Evolutionary conservation across 1,140 invertebrate genomes (phyloP), one percentile per base, ranked within the genome.

Genomic region (Drosophila pallidifrons): DNA sequence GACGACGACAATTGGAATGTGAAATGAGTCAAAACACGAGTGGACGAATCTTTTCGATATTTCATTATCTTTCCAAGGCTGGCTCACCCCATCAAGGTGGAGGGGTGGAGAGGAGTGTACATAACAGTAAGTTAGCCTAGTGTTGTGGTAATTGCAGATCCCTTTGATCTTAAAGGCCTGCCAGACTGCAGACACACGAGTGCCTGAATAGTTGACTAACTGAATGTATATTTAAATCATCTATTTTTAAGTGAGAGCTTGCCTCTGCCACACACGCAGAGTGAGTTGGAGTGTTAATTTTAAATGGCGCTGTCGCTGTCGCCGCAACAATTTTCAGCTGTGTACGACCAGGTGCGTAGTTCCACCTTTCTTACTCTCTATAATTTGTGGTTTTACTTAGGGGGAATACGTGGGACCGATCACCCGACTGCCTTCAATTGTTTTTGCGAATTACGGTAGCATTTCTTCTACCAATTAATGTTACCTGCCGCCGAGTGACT

Each of bases 21-120:
- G 55, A 79, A 82, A 79, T 80, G 80, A 89, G 77, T 78, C 74
- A 65, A 74, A 73, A 79, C 75, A 70, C 61, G 57, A 51, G 51
- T 45, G 13, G 5, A 59, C n/a, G 20, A 25, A 25, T 20, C n/a
- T 41, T 30, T 86, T 82, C 71, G 83, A 80, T 77, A 77, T 71
- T 88, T 79, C 77, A 87, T 88, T 88, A 79, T 43, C 47, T 61
- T 46, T 11, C 49, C 41, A 59, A 58, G 55, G 55, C 55, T n/a
- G 41, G n/a, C n/a, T n/a, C n/a, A n/a, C n/a, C n/a, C n/a, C n/a
- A n/a, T n/a, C n/a, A n/a, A n/a, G n/a, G n/a, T n/a, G n/a, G n/a
- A n/a, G n/a, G n/a, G n/a, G n/a, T n/a, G n/a, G n/a, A n/a, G 20
- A 43, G 41, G 11, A 11, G n/a, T 13, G n/a, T 63, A 75, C 68